Evolutionary conservation across 2,113 vertebrate genomes (phyloP).

Genomic region (Crypturellus undulatus): DNA sequence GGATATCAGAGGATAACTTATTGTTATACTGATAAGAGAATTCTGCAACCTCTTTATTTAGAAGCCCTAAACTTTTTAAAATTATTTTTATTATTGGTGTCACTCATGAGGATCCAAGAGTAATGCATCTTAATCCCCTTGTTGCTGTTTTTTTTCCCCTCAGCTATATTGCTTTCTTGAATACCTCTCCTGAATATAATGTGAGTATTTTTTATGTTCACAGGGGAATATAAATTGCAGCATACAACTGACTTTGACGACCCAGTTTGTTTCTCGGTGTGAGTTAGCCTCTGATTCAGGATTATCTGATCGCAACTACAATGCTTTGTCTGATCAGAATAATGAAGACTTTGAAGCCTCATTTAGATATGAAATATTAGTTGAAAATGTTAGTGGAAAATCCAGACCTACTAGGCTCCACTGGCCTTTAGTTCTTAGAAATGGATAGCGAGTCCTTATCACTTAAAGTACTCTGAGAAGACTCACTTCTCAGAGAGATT

Average conservation of each 20-base stretch:
- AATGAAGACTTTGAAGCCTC: constrained; percentile 41
- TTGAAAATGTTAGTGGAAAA: neutral
- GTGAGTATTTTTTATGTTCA: neutral
- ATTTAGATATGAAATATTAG: constrained; percentile 17
- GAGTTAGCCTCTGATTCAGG: neutral
- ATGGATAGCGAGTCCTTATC: neutral
- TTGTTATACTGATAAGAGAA: neutral
- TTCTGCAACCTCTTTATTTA: neutral
- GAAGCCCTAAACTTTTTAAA: neutral
- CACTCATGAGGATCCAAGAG: neutral
- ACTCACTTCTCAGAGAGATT: neutral
- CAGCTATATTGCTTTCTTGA: neutral
- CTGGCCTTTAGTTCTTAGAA: neutral
- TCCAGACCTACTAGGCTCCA: neutral
- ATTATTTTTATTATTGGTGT: neutral
- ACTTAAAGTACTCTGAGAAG: constrained; percentile 32
- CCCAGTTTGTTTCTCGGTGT: neutral
- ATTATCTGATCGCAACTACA: constrained; percentile 23
- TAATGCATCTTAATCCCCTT: neutral
- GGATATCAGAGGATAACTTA: neutral
- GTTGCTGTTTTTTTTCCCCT: neutral
- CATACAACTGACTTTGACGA: neutral
- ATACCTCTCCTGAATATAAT: neutral
- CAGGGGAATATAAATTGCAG: neutral
- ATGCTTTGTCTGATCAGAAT: neutral